Evolutionary conservation across 1,140 invertebrate species (phyloP), one percentile per base, ranked within the genome.

Genomic region (Brachionus asplanchnoidis): DNA sequence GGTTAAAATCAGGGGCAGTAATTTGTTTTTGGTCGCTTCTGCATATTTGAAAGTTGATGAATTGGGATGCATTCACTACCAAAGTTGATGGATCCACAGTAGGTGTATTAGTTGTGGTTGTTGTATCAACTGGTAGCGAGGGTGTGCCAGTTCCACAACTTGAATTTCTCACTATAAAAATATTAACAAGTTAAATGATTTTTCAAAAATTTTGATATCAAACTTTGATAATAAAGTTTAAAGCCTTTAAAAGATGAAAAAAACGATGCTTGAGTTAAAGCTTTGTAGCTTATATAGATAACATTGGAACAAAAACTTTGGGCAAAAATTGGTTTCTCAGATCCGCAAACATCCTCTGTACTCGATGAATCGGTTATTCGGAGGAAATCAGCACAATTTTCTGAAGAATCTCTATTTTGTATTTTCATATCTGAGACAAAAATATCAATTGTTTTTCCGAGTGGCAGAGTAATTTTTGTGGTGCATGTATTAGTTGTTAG

Each of bases 211-310:
- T 82, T 60, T 23, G 3, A 12, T 65, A 65, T 42, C 11, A 42
- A 42, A 82, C 79, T 56, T 82, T 82, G 26, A 68, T 65, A 82
- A 32, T 82, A 82, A 28, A 82, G 23, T 42, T 60, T 82, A 36
- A 82, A 82, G 14, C 79, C 79, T 42, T 46, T 82, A 20, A 65
- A 82, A 65, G 12, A 26, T 0, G 23, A 50, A 23, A 77, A 28
- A 14, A 82, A 1, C 6, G 36, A 3, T 14, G 79, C 9, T 28
- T 42, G 36, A 53, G 46, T 82, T 6, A 12, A 5, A 40, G 65
- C 79, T 82, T 82, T 60, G 42, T 82, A 82, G 17, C 36, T 44
- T 2, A 82, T 40, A 65, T 82, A 82, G 26, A 82, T 28, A 0
- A 65, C 50, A 68, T 44, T 82, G 32, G 79, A 82, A 26, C 79